phyloP scores from a whole-genome alignment of 2,113 vertebrate species.

The Pteropus alecto region DNA sequence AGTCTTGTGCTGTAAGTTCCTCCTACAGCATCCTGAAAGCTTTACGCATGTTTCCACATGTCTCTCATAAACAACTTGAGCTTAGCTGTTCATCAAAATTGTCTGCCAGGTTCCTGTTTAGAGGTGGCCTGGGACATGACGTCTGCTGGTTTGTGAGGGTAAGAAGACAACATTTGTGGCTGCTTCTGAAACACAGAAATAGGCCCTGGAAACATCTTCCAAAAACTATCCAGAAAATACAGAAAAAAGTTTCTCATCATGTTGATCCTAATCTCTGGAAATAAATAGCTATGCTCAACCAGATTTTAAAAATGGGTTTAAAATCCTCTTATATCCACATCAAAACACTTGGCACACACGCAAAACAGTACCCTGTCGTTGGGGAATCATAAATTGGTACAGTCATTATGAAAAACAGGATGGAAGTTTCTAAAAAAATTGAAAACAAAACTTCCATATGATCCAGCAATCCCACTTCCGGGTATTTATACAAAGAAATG shows the following conservation, averaged over 20 bases:
- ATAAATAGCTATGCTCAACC: not conserved
- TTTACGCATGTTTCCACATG: not conserved
- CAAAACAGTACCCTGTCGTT: not conserved
- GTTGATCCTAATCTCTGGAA: not conserved
- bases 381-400: not conserved
- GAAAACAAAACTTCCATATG: not conserved
- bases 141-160: not conserved
- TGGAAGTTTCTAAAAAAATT: not conserved
- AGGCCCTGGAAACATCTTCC: not conserved
- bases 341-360: not conserved
- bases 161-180: not conserved
- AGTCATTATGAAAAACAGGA: not conserved
- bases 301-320: not conserved
- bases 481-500: not conserved
- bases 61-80: not conserved
- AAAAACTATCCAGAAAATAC: not conserved
- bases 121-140: not conserved
- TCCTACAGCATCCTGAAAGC: not conserved
- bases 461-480: not conserved
- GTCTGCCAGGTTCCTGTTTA: not conserved
- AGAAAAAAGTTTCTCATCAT: not conserved
- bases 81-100: not conserved
- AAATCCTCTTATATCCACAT: not conserved
- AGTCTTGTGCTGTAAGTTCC: not conserved
- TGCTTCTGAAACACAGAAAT: not conserved